Conservation (phyloP, 2,888 invertebrate genomes). For the Scaptomyza reducta region DNA sequence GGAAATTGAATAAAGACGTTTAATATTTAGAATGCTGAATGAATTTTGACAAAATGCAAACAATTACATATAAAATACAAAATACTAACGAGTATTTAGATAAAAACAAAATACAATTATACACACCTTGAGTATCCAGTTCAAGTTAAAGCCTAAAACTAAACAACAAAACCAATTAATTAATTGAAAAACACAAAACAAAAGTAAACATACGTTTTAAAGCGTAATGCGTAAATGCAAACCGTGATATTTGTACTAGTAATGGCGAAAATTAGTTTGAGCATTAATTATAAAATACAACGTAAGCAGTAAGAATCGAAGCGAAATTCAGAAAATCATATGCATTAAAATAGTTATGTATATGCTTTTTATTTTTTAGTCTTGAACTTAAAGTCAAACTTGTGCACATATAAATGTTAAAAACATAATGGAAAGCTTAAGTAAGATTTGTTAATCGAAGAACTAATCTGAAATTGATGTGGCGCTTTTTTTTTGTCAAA, state of each 20-base stretch:
- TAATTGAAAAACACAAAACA: constrained; percentile 27
- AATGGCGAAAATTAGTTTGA: constrained; percentile 62
- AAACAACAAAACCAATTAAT: constrained; percentile 20
- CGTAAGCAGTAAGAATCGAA: constrained; percentile 34
- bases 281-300: constrained; percentile 53
- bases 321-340: constrained; percentile 42
- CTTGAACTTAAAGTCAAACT: constrained; percentile 77
- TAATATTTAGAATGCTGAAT: constrained; percentile 50
- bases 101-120: constrained; percentile 27
- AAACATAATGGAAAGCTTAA: constrained; percentile 59
- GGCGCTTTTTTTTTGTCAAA: constrained; percentile 43
- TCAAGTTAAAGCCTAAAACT: constrained; percentile 43
- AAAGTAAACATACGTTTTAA: constrained; percentile 47
- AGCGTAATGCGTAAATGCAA: constrained; percentile 62
- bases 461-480: constrained; percentile 33
- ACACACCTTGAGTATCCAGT: constrained; percentile 40
- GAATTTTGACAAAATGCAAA: constrained; percentile 9
- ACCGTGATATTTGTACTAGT: constrained; percentile 83
- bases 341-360: constrained; percentile 71
- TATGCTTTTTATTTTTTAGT: constrained; percentile 72
- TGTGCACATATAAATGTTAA: constrained; percentile 77
- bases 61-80: constrained; percentile 28
- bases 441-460: constrained; percentile 17
- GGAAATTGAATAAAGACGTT: constrained; percentile 20
- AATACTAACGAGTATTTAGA: constrained; percentile 27